Evolutionary conservation across 2,113 vertebrate genomes (phyloP).

Genomic region (Paralichthys olivaceus): DNA sequence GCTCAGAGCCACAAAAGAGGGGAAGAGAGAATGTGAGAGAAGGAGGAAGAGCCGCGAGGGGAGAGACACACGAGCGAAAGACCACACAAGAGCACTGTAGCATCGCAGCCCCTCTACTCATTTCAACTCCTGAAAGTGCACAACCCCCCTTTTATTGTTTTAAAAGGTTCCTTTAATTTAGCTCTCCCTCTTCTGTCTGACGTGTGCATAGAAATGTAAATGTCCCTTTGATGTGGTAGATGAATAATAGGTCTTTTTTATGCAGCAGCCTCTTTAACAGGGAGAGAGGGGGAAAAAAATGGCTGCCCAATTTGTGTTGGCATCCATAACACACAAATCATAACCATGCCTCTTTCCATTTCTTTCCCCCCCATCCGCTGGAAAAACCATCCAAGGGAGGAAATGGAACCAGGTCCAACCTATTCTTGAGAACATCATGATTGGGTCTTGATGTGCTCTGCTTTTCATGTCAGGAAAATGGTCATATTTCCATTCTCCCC

Average conservation of each 20-base stretch:
- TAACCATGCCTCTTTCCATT: constrained; percentile 62
- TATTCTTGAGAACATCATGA: constrained; percentile 59
- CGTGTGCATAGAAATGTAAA: constrained; percentile 51
- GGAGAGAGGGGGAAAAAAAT: constrained; percentile 44
- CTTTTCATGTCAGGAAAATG: constrained; percentile 61
- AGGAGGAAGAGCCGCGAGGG: constrained; percentile 45
- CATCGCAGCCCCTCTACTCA: constrained; percentile 55
- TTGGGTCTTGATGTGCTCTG: constrained; percentile 55
- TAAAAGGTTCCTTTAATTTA: constrained; percentile 52
- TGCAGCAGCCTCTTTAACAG: constrained; percentile 49
- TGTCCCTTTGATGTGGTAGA: constrained; percentile 74
- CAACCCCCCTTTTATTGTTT: constrained; percentile 51
- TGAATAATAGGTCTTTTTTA: constrained; percentile 56
- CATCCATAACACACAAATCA: constrained; percentile 64
- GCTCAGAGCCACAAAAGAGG: constrained; percentile 72
- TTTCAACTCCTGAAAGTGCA: constrained; percentile 40
- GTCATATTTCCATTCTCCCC: constrained; percentile 60
- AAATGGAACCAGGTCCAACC: constrained; percentile 28
- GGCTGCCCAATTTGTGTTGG: constrained; percentile 70
- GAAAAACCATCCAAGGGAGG: constrained; percentile 54
- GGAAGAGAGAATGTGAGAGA: constrained; percentile 56
- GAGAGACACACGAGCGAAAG: constrained; percentile 46
- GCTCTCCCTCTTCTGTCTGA: constrained; percentile 27
- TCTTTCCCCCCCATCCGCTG: constrained; percentile 28
- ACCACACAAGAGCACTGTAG: constrained; percentile 73